Base-by-base conservation (phyloP, 2,888 invertebrate species). In the Lapara coniferarum region DNA sequence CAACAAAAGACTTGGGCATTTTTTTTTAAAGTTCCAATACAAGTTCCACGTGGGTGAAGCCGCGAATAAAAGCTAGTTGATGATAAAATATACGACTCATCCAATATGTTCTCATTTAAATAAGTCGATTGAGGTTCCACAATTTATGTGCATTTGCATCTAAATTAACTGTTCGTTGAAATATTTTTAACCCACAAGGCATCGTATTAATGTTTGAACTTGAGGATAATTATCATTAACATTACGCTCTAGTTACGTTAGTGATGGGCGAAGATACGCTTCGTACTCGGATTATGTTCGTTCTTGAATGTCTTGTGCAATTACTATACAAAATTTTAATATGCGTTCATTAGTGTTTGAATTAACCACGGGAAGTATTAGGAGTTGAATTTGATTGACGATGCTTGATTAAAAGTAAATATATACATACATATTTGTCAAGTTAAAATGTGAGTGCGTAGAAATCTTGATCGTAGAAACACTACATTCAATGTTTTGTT, bases 221-320 rank as follows among this genome's bases (percentile, higher is more conserved):
- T 63, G 63, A 63, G 63, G 12, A 49, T 63, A 63, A 63, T 63
- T 46, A 63, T 63, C 49, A 63, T 63, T 63, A 63, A 63, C 63
- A 63, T 63, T 66, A 67, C 55, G 69, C 53, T 68, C 66, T 69
- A 68, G 58, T 71, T 44, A 49, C 49, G 49, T 46, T 63, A 59
- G 59, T 59, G 44, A 49, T 63, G 63, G 52, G 52, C 53, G 10
- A n/a, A 53, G 37, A 46, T 16, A 37, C 30, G 49, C 49, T 59
- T 19, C 46, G 16, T 49, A 12, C 19, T 63, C 49, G 63, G 49
- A 63, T 46, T 16, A 63, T 12, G n/a, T 63, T 12, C 59, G 5
- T 59, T 8, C 37, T 63, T 16, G 44, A 44, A 55, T 16, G 4
- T 19, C 19, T 55, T 51, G 37, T 0, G 37, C 37, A 37, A 37